phyloP scores from a whole-genome alignment of 2,888 invertebrate genomes.

The Eueremaeus valkanovi region DNA sequence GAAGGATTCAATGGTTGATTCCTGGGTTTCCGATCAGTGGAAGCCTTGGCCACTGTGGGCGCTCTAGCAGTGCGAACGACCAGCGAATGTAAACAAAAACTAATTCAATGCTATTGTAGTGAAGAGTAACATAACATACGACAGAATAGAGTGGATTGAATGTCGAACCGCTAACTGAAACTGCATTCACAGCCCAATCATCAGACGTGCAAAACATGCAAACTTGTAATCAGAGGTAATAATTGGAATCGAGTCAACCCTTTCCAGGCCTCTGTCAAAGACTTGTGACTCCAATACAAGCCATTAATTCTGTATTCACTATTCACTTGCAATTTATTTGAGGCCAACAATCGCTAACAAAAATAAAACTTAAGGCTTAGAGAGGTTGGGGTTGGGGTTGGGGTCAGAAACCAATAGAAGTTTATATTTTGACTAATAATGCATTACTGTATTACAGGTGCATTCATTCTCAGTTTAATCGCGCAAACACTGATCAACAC shows the following conservation, averaged over 20 bases:
- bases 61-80: not conserved
- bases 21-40: not conserved
- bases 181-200: not conserved
- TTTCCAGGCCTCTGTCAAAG: not conserved
- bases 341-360: conserved; percentile 7
- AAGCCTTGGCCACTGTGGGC: not conserved
- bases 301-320: conserved; percentile 12
- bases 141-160: not conserved
- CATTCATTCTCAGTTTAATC: conserved; percentile 28
- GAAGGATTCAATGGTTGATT: not conserved
- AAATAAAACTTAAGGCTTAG: not conserved
- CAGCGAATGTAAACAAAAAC: conserved; percentile 20
- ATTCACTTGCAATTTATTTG: not conserved
- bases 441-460: conserved; percentile 28
- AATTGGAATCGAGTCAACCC: conserved; percentile 3
- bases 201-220: conserved; percentile 19
- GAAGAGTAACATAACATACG: not conserved
- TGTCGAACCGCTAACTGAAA: not conserved
- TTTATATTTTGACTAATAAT: not conserved
- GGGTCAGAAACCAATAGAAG: not conserved
- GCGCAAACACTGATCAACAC: not conserved
- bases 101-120: not conserved
- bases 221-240: conserved; percentile 20
- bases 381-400: too few species aligned
- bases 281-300: conserved; percentile 4